A percentile compares a stretch with the other conserved stretches of the same genome.
These are phyloP conservation scores for Yasuhikotakia modesta DNA, from an alignment of 2,797 vertebrate genomes.

Conservation along the genomic window DNA sequence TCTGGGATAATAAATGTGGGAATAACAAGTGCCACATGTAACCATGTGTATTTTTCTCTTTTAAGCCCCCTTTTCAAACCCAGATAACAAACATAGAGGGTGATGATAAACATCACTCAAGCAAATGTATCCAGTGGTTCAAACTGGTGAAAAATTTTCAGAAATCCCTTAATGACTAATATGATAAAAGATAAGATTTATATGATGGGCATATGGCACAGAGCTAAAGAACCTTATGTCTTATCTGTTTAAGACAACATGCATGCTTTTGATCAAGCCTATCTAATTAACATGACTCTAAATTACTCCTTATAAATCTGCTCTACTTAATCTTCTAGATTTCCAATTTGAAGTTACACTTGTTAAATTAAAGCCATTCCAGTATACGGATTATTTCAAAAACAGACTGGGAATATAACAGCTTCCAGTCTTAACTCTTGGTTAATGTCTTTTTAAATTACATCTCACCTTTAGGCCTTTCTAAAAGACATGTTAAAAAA, in stretches of 20 bases:
- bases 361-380: neutral
- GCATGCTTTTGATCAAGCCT: constrained; percentile 14
- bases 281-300: constrained; percentile 11
- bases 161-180: constrained; percentile 20
- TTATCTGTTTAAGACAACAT: neutral
- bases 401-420: too few species aligned
- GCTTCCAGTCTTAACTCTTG: too few species aligned
- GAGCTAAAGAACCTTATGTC: neutral
- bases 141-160: constrained; percentile 2
- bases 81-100: neutral
- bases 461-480: too few species aligned
- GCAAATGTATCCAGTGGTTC: constrained; percentile 18
- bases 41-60: constrained; percentile 3
- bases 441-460: too few species aligned
- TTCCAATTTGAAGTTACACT: neutral
- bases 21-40: neutral
- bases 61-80: constrained; percentile 3
- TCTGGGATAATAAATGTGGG: too few species aligned
- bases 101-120: neutral
- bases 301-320: neutral
- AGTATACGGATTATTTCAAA: too few species aligned
- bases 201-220: neutral
- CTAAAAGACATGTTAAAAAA: neutral
- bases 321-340: too few species aligned
- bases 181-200: constrained; percentile 20